phyloP scores from a whole-genome alignment of 1,140 invertebrate genomes.

The Bradysia coprophila region DNA sequence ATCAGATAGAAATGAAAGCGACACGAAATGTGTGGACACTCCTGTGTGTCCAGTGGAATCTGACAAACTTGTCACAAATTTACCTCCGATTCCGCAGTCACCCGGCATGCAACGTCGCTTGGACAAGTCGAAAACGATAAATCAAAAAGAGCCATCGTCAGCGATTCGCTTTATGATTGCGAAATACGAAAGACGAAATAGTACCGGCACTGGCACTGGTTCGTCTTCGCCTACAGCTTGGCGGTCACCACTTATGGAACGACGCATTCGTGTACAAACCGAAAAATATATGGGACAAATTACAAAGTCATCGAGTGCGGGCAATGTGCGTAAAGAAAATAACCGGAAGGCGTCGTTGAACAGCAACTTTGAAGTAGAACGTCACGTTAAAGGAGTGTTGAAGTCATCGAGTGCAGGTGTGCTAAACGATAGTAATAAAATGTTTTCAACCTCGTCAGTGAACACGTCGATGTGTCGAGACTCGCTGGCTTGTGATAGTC shows the following conservation, averaged over 20 bases:
- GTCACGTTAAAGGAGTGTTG: neutral
- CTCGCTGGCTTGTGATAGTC: neutral
- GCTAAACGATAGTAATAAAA: neutral
- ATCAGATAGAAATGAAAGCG: conserved; percentile 13
- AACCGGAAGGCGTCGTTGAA: neutral
- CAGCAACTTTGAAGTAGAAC: neutral
- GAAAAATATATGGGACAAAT: conserved; percentile 32
- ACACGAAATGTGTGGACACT: conserved; percentile 4
- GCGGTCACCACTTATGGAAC: conserved; percentile 34
- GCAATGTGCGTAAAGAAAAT: conserved; percentile 16
- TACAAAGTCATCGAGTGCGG: conserved; percentile 36
- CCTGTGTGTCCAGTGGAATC: conserved; percentile 18
- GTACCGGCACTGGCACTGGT: conserved; percentile 30
- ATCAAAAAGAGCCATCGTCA: conserved; percentile 38
- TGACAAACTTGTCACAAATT: conserved; percentile 3
- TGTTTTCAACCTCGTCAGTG: neutral
- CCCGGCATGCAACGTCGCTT: conserved; percentile 31
- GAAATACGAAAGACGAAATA: conserved; percentile 27
- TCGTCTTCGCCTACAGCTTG: conserved; percentile 34
- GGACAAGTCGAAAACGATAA: conserved; percentile 11
- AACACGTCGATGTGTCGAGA: neutral
- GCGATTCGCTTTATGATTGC: conserved; percentile 46
- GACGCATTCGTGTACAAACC: conserved; percentile 32
- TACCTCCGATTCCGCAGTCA: conserved; percentile 32
- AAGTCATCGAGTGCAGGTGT: neutral